These are phyloP conservation scores for Bagarius yarrelli DNA, from an alignment of 2,113 vertebrate genomes.

Conservation along the genomic window DNA sequence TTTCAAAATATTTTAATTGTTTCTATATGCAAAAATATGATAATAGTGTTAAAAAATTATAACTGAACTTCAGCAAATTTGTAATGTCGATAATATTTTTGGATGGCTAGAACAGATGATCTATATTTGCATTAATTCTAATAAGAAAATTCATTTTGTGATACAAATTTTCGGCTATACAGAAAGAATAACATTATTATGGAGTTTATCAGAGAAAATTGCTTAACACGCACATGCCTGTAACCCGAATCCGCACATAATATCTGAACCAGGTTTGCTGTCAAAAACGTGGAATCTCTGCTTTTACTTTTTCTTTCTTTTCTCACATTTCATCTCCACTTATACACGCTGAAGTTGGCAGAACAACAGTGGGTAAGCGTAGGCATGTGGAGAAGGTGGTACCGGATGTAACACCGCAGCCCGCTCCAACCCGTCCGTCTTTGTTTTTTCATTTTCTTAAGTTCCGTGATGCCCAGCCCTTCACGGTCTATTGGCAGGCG, in stretches of 20 bases:
- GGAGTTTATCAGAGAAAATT: too few relatives aligned
- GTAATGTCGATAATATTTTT: too few relatives aligned
- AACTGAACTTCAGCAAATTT: too few relatives aligned
- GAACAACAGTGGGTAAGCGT: slow-evolving; percentile 44
- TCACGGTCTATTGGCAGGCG: slow-evolving; percentile 34
- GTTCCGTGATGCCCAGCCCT: slow-evolving; percentile 44
- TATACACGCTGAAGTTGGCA: slow-evolving; percentile 33
- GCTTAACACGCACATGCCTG: background rate
- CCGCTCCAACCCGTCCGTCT: slow-evolving; percentile 52
- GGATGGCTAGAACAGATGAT: too few relatives aligned
- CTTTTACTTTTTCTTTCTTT: slow-evolving; percentile 23
- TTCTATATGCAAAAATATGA: too few relatives aligned
- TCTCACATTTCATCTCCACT: slow-evolving; percentile 5
- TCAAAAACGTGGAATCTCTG: slow-evolving; percentile 15
- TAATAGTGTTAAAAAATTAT: too few relatives aligned
- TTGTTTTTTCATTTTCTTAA: slow-evolving; percentile 42
- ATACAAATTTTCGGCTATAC: too few relatives aligned
- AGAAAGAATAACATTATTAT: too few relatives aligned
- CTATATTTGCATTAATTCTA: too few relatives aligned
- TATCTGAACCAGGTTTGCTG: slow-evolving; percentile 24
- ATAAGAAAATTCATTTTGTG: too few relatives aligned
- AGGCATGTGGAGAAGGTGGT: slow-evolving; percentile 44
- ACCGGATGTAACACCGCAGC: slow-evolving; percentile 34
- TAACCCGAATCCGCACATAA: background rate
- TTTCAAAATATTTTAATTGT: too few relatives aligned